A percentile compares a stretch with the other conserved stretches of the same genome.
Conservation (phyloP, 2,113 vertebrate genomes). For the Megaleporinus macrocephalus region DNA sequence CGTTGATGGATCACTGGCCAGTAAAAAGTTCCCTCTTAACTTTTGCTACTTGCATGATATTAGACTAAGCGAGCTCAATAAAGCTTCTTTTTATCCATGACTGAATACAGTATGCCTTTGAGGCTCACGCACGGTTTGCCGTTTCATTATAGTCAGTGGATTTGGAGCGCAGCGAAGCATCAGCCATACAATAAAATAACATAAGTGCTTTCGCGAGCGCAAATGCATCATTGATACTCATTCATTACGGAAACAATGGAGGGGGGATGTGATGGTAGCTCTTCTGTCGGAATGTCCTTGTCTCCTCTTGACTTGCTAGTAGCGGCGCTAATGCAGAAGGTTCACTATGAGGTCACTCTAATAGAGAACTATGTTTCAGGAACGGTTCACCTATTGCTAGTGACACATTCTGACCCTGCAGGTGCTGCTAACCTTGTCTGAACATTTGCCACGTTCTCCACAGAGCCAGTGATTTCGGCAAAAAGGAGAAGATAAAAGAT, state of each 20-base stretch:
- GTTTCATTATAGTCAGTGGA: conserved; percentile 28
- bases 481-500: background rate
- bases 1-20: background rate
- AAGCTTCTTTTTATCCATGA: conserved; percentile 22
- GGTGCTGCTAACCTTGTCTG: background rate
- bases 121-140: background rate
- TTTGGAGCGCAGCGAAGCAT: conserved; percentile 14
- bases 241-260: conserved; percentile 24
- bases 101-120: background rate
- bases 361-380: background rate
- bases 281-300: conserved; percentile 29
- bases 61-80: conserved; percentile 10
- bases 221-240: conserved; percentile 24
- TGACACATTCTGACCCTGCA: conserved; percentile 10
- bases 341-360: conserved; percentile 36
- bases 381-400: conserved; percentile 16
- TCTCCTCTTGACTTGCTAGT: conserved; percentile 23
- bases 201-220: conserved; percentile 17
- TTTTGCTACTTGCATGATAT: conserved; percentile 19
- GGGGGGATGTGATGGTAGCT: background rate
- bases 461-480: background rate
- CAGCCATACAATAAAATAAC: conserved; percentile 25
- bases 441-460: background rate
- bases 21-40: background rate
- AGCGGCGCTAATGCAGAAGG: conserved; percentile 6